Base-by-base conservation (phyloP, 64 coral and sea anemone species). In the Porites lutea region DNA sequence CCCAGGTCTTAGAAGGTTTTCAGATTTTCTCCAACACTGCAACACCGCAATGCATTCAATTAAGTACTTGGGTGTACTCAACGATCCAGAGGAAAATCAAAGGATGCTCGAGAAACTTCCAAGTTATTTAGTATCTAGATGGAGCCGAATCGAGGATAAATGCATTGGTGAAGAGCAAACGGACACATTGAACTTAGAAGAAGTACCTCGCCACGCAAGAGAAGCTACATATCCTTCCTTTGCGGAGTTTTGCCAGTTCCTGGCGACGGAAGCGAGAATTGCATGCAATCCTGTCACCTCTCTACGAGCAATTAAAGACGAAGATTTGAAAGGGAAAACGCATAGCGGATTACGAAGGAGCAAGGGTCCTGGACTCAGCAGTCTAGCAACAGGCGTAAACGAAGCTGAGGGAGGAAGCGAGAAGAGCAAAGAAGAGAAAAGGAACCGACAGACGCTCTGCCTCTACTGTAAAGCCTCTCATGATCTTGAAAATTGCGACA, bases 1-100 rank as follows among this genome's bases (percentile, higher is more conserved):
- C 6, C 55, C 52, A 78, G 55, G 51, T 70, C 16, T 66, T 2
- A 65, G 80, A 59, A 59, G 58, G 13, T 59, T 59, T 13, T 59
- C 58, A 59, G 58, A 13, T 59, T 59, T 59, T 59, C 58, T 59
- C 0, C 58, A 59, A 59, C 68, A 73, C 51, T 63, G 71, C 66
- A 37, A 76, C 10, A 71, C 82, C 27, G 82, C 75, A 5, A 76
- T 75, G 79, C 50, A 43, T 2, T 46, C 61, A 49, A 79, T 90
- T 4, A 14, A 71, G 12, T 95, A 87, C 13, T 58, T 95, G 4
- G 72, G 52, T 27, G 76, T 95, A 2, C 45, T 95, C n/a, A 85
- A 95, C 23, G 93, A 95, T n/a, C 93, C 88, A 21, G 81, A 95
- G 9, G 93, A 90, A n/a, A 95, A 95, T 22, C 87, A 95, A 57